These are phyloP conservation scores for Python bivittatus DNA, from an alignment of 2,113 vertebrate genomes.

Conservation along the genomic window DNA sequence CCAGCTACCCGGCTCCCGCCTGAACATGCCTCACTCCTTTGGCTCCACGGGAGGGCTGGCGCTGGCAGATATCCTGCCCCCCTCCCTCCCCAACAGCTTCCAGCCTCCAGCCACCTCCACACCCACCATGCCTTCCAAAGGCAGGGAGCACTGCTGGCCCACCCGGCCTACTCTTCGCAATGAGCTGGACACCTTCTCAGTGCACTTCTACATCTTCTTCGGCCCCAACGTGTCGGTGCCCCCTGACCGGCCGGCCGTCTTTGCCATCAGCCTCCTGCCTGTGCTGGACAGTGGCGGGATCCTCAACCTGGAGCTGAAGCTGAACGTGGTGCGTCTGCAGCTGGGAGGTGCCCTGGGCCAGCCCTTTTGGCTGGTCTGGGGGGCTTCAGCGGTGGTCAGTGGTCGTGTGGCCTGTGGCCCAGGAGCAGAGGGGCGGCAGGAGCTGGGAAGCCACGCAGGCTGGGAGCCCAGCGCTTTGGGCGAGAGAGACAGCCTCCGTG, in stretches of 20 bases:
- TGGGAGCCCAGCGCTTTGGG: not conserved
- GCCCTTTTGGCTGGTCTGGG: not conserved
- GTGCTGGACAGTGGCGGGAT: conserved; percentile 95
- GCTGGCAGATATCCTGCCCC: conserved; percentile 73
- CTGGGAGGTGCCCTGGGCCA: too few relatives aligned
- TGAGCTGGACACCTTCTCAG: conserved; percentile 96
- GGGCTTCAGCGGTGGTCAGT: not conserved
- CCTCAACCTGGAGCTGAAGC: conserved; percentile 93
- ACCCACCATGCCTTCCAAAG: not conserved
- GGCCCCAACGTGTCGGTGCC: conserved; percentile 93
- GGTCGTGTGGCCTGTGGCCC: not conserved
- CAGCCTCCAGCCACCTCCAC: conserved; percentile 47
- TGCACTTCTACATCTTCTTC: conserved; percentile 98
- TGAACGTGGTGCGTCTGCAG: conserved; percentile 86
- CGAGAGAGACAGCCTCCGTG: not conserved
- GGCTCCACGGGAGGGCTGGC: conserved; percentile 81
- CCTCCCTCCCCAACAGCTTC: conserved; percentile 63
- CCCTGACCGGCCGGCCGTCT: conserved; percentile 86
- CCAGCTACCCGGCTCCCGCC: conserved; percentile 78
- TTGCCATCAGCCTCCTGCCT: conserved; percentile 91
- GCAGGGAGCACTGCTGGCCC: conserved; percentile 83
- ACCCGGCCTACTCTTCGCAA: conserved; percentile 93
- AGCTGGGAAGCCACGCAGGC: rapidly evolving
- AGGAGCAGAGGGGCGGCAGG: rapidly evolving
- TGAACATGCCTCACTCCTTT: conserved; percentile 98